These are phyloP conservation scores for Brachionus asplanchnoidis DNA, from an alignment of 1,140 invertebrate species.

Conservation along the genomic window DNA sequence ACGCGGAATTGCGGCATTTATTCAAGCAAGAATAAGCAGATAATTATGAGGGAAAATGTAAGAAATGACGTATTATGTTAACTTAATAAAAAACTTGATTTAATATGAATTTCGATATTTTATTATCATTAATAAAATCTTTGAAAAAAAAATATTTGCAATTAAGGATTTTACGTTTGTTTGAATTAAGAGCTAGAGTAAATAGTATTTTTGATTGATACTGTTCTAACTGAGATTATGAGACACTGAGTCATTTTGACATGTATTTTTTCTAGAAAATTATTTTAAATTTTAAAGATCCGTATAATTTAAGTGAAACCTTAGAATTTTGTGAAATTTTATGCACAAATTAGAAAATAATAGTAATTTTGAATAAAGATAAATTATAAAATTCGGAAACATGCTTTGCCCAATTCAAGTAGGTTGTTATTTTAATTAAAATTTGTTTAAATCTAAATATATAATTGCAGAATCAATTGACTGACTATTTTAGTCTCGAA, in stretches of 20 bases:
- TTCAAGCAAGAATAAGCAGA: background rate
- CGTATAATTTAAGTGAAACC: background rate
- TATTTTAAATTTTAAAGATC: background rate
- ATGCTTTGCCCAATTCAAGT: background rate
- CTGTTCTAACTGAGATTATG: background rate
- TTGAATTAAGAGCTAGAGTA: background rate
- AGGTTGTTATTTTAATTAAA: background rate
- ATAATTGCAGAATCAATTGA: background rate
- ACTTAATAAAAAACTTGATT: background rate
- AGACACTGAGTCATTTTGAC: background rate
- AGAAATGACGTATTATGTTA: background rate
- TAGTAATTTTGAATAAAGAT: background rate
- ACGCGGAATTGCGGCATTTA: background rate
- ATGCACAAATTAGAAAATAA: background rate
- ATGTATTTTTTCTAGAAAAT: background rate
- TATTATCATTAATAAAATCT: background rate
- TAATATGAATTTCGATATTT: too few relatives aligned
- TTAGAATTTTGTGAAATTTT: background rate
- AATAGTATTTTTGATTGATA: background rate
- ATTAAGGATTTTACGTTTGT: background rate
- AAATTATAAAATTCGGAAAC: background rate
- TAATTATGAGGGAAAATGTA: background rate
- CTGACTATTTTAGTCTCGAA: background rate
- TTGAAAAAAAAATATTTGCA: background rate
- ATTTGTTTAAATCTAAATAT: background rate